Conservation (phyloP, 2,113 vertebrate genomes). For the Orcinus orca region DNA sequence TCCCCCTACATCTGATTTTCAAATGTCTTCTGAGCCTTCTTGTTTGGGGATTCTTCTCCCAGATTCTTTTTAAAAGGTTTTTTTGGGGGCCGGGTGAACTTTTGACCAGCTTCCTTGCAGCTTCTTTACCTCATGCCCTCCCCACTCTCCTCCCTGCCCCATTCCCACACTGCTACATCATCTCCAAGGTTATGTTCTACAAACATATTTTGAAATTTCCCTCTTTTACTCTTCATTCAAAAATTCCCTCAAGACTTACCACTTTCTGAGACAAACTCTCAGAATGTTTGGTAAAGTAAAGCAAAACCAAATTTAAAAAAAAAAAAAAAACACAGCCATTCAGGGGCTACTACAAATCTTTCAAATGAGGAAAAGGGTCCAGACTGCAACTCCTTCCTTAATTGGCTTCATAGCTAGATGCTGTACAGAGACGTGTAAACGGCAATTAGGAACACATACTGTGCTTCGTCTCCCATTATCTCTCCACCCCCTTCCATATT, state of each 20-base stretch:
- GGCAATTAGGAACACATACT: background rate
- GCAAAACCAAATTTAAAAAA: background rate
- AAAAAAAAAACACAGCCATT: background rate
- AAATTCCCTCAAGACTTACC: background rate
- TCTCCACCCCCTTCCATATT: background rate
- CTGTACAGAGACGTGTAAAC: background rate
- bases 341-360: background rate
- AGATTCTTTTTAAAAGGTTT: background rate
- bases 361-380: background rate
- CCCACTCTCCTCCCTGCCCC: accelerated
- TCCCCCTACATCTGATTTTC: background rate
- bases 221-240: constrained; percentile 1
- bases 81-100: background rate
- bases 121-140: background rate
- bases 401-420: background rate
- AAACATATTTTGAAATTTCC: background rate
- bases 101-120: background rate
- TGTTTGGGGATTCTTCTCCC: background rate
- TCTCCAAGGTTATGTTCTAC: background rate
- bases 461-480: background rate
- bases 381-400: background rate
- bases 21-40: background rate
- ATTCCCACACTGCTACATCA: background rate
- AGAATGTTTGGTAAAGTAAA: constrained; percentile 35
- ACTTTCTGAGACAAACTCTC: constrained; percentile 30